Conservation (phyloP, 2,797 vertebrate genomes). For the Anisognathus igniventris region DNA sequence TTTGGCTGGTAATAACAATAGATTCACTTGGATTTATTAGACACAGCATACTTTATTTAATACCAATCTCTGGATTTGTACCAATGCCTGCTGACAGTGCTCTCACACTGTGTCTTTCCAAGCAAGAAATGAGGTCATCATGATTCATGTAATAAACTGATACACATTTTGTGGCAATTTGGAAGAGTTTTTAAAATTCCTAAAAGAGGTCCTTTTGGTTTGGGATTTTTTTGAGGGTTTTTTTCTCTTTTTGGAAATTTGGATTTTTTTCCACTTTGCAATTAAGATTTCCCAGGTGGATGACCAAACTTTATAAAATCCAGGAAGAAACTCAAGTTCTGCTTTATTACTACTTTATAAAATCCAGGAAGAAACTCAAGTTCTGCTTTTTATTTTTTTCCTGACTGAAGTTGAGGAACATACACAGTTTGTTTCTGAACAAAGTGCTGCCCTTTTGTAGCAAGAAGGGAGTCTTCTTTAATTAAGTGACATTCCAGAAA, state of each 20-base stretch:
- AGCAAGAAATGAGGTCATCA: conserved; percentile 28
- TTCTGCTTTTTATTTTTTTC: background rate
- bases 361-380: background rate
- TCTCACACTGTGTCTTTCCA: background rate
- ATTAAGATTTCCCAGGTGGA: background rate
- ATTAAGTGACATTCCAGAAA: conserved; percentile 35
- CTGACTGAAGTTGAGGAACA: background rate
- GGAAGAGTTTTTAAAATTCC: background rate
- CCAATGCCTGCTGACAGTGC: conserved; percentile 10
- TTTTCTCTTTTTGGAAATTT: background rate
- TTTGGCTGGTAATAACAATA: background rate
- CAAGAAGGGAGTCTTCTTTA: background rate
- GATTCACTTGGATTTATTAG: background rate
- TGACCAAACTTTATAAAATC: background rate
- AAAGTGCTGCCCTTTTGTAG: background rate
- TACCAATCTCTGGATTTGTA: background rate
- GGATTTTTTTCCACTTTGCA: background rate
- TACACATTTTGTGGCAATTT: background rate
- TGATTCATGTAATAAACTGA: background rate
- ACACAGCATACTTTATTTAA: conserved; percentile 16
- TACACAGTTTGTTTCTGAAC: background rate
- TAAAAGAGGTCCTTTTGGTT: background rate
- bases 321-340: background rate
- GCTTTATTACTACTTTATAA: background rate
- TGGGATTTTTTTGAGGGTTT: rapidly evolving